These are phyloP conservation scores for Drosophila tsacasi DNA, from an alignment of 1,140 invertebrate genomes.

Conservation along the genomic window DNA sequence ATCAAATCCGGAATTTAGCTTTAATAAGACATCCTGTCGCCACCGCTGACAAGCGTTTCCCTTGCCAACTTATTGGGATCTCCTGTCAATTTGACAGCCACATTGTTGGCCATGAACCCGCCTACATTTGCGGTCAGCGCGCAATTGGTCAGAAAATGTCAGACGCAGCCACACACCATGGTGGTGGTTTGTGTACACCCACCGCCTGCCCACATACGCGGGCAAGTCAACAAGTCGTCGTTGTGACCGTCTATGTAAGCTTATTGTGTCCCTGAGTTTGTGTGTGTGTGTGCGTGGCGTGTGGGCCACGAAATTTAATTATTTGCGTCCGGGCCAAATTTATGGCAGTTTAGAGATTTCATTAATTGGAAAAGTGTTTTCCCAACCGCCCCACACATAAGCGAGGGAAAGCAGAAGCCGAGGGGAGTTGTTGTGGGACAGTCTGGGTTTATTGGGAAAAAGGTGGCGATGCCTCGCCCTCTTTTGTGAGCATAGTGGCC, in stretches of 20 bases:
- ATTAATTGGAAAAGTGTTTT: constrained; percentile 85
- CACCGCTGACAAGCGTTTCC: constrained; percentile 3
- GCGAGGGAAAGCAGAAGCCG: neutral
- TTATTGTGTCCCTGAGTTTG: constrained; percentile 21
- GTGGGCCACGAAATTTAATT: constrained; percentile 78
- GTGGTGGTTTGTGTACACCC: constrained; percentile 8
- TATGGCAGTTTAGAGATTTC: constrained; percentile 85
- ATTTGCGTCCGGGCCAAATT: constrained; percentile 78
- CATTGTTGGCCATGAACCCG: constrained; percentile 42
- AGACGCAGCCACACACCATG: constrained; percentile 27
- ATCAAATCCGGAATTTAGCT: neutral
- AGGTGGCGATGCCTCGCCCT: neutral
- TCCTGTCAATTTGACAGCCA: constrained; percentile 53
- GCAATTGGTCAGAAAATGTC: constrained; percentile 66
- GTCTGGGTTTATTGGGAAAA: constrained; percentile 4
- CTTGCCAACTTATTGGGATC: constrained; percentile 17
- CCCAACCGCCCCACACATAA: constrained; percentile 19
- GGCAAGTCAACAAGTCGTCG: constrained; percentile 70
- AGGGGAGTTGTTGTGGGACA: neutral
- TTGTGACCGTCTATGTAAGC: constrained; percentile 18
- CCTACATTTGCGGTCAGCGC: constrained; percentile 65
- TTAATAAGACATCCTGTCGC: constrained; percentile 18
- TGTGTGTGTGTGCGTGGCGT: constrained; percentile 37
- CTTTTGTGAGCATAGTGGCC: constrained; percentile 28
- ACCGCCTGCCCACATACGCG: constrained; percentile 11